phyloP scores from a whole-genome alignment of 2,113 vertebrate species.

The Leiothrix lutea region DNA sequence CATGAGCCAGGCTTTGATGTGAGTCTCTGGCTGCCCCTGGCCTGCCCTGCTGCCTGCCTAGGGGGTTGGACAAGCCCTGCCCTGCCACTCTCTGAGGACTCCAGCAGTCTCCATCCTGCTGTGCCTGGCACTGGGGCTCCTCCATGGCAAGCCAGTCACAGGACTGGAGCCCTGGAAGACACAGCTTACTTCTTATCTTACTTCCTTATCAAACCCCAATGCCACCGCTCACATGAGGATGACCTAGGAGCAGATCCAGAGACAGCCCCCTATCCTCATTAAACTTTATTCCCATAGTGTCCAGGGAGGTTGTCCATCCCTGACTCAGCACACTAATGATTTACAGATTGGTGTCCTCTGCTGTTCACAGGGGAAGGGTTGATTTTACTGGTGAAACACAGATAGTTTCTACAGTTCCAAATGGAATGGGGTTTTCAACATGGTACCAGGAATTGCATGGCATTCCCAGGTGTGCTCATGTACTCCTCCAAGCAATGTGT shows the following conservation, averaged over 20 bases:
- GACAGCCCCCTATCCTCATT: not conserved
- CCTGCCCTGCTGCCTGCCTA: not conserved
- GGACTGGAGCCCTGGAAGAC: not conserved
- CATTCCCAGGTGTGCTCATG: not conserved
- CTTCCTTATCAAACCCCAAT: not conserved
- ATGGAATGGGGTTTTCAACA: not conserved
- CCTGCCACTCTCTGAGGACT: not conserved
- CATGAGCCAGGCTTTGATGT: not conserved
- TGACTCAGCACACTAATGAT: not conserved
- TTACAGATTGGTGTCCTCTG: not conserved
- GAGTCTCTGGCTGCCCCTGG: not conserved
- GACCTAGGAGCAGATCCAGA: not conserved
- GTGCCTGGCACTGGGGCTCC: not conserved
- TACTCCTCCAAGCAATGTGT: not conserved
- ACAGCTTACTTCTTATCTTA: not conserved
- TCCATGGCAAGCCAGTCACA: not conserved
- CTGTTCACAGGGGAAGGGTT: not conserved
- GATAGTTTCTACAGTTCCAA: not conserved
- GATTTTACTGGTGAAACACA: not conserved
- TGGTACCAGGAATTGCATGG: rapidly evolving
- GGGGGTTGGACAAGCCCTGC: not conserved
- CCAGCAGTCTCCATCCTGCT: not conserved
- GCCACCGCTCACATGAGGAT: not conserved
- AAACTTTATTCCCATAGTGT: not conserved
- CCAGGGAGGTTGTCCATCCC: not conserved